phyloP scores from a whole-genome alignment of 1,140 invertebrate genomes.

The Apis florea region DNA sequence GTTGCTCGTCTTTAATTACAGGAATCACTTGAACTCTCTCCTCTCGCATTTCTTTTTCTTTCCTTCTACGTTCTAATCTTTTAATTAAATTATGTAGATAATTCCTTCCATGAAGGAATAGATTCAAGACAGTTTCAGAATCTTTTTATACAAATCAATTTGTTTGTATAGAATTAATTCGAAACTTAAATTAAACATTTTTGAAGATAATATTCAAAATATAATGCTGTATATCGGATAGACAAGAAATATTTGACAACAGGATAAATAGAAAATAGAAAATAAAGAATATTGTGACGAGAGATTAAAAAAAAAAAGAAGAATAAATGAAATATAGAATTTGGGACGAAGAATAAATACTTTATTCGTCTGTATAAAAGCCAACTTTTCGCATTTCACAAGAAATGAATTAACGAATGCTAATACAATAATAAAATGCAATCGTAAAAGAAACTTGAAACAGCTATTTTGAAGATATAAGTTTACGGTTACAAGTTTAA shows the following conservation, averaged over 20 bases:
- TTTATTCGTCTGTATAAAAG: too few relatives aligned
- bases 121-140: background rate
- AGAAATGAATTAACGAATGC: background rate
- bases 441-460: background rate
- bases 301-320: too few relatives aligned
- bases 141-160: background rate
- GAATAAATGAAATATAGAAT: too few relatives aligned
- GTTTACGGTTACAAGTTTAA: background rate
- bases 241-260: too few relatives aligned
- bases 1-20: background rate
- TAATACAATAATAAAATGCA: background rate
- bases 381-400: background rate
- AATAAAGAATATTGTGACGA: too few relatives aligned
- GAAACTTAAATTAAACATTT: too few relatives aligned
- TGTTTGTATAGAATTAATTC: background rate
- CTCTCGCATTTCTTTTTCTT: background rate
- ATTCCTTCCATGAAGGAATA: background rate
- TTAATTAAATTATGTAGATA: background rate
- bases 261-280: too few relatives aligned
- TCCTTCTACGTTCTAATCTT: background rate
- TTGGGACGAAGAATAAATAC: too few relatives aligned
- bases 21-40: background rate
- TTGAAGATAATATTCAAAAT: too few relatives aligned
- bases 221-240: too few relatives aligned
- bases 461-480: background rate